phyloP scores from a whole-genome alignment of 1,140 invertebrate genomes.

The Globodera rostochiensis region DNA sequence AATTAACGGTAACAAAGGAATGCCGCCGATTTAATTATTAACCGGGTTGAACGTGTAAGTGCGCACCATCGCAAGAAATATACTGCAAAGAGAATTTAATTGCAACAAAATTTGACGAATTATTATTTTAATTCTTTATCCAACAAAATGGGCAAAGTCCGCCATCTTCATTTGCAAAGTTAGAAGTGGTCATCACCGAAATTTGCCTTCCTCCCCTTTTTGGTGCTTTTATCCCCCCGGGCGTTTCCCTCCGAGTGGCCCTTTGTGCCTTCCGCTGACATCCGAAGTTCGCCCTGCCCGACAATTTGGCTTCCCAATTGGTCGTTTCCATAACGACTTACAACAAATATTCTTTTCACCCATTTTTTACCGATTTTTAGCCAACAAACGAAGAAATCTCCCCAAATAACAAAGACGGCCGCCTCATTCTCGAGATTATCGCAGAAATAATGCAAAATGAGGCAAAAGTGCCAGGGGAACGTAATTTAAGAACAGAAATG shows the following conservation, averaged over 20 bases:
- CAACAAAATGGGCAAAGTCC: not conserved
- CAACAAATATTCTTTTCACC: not conserved
- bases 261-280: not conserved
- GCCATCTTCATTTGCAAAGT: not conserved
- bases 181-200: not conserved
- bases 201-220: not conserved
- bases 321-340: slow-evolving; percentile 5
- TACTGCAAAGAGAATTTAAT: too few species aligned
- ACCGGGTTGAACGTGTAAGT: slow-evolving; percentile 31
- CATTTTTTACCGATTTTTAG: not conserved
- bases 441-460: not conserved
- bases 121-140: too few species aligned
- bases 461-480: not conserved
- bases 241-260: not conserved
- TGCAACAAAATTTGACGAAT: too few species aligned
- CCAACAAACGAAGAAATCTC: not conserved
- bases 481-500: not conserved
- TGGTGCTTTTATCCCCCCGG: not conserved
- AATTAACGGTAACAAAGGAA: not conserved
- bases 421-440: not conserved
- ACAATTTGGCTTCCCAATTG: not conserved
- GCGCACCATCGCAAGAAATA: slow-evolving; percentile 18
- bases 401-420: not conserved
- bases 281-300: not conserved
- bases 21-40: not conserved